Evolutionary conservation across 2,797 vertebrate genomes (phyloP), one percentile per base, ranked within the genome.

Genomic region (Enteromius treurensis): DNA sequence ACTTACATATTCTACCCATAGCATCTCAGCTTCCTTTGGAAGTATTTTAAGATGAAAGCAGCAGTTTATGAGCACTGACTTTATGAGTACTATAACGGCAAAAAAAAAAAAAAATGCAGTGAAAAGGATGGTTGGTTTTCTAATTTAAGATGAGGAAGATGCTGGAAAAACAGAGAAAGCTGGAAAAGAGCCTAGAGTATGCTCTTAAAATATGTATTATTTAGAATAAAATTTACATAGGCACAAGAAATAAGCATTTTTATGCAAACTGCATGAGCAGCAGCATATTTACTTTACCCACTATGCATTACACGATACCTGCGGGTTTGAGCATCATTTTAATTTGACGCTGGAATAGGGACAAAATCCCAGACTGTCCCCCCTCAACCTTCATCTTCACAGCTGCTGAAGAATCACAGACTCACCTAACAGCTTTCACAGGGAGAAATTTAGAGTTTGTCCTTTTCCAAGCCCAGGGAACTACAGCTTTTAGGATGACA

Each of bases 1-100:
- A 90, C 85, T n/a, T 91, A 79, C 77, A 69, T 77, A 68, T 85
- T 85, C 69, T 81, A 86, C 83, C 86, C 37, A 83, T 70, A 91
- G 88, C 40, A 29, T 17, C 29, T 21, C 37, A 42, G 29, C 11
- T 64, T 68, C 4, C 45, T 65, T 62, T 45, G 34, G 64, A 84
- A 49, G 62, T 49, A 65, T 71, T 79, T 74, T 42, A 79, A 65
- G 58, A 79, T 60, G 34, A 37, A 58, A 62, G 68, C 55, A 19
- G 21, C 26, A 10, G 21, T 71, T 60, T 62, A 70, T 47, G 26
- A 70, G 34, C 32, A 29, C 10, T 42, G n/a, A 60, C 37, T 71
- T 80, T 80, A 47, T 64, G 58, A 65, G 23, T 32, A 21, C 58
- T 32, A 45, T 64, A 32, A 10, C 10, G 5, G 55, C 21, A 47